phyloP scores from a whole-genome alignment of 2,113 vertebrate genomes.

The Cromileptes altivelis region DNA sequence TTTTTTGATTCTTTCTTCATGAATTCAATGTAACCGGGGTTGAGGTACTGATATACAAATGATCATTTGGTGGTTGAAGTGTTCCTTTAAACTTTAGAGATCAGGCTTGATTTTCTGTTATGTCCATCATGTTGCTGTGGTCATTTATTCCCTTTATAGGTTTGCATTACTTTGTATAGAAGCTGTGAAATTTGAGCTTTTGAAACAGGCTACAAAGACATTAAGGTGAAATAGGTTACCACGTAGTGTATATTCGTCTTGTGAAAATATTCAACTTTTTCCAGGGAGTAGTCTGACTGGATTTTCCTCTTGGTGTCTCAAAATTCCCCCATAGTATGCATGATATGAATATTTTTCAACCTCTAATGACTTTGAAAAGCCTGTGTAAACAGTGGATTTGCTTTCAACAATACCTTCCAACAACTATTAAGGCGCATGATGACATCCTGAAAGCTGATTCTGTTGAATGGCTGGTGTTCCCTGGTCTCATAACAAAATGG shows the following conservation, averaged over 20 bases:
- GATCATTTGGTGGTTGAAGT: no score
- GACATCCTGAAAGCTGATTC: slow-evolving; percentile 74
- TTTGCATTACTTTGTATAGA: slow-evolving; percentile 2
- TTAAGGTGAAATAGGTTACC: not conserved
- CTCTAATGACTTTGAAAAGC: slow-evolving; percentile 71
- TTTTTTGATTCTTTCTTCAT: no score
- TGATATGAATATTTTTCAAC: slow-evolving; percentile 60
- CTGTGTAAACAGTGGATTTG: slow-evolving; percentile 74
- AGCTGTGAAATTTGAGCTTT: not conserved
- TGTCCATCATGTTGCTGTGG: not conserved
- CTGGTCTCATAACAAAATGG: slow-evolving; percentile 60
- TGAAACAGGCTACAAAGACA: not conserved
- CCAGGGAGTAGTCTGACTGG: slow-evolving; percentile 49
- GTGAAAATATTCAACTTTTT: slow-evolving; percentile 21
- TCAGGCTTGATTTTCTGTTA: not conserved
- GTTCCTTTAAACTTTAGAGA: slow-evolving; percentile 15
- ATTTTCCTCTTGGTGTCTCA: slow-evolving; percentile 45
- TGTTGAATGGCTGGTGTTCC: slow-evolving; percentile 40
- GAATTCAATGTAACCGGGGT: no score
- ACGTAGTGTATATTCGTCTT: not conserved
- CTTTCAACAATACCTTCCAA: slow-evolving; percentile 75
- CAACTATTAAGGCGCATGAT: slow-evolving; percentile 65
- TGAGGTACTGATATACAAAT: no score
- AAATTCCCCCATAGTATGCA: slow-evolving; percentile 44
- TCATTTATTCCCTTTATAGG: not conserved